A percentile compares a stretch with the other conserved stretches of the same genome.
These are phyloP conservation scores for Cryptus armator DNA, from an alignment of 2,888 invertebrate genomes.

Conservation along the genomic window DNA sequence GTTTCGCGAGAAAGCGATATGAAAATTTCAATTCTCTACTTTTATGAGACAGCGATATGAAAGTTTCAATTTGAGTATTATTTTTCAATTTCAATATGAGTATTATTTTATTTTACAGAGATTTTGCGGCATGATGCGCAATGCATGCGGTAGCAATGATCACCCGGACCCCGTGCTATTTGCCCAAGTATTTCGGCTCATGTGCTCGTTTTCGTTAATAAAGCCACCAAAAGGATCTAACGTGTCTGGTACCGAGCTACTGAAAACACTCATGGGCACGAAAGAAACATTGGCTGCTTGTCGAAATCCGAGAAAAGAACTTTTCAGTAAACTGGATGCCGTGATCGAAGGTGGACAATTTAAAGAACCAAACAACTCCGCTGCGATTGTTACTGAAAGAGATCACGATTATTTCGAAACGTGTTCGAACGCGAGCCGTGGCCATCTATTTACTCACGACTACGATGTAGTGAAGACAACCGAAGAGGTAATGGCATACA, in stretches of 20 bases:
- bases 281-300: constrained; percentile 46
- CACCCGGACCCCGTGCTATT: constrained; percentile 68
- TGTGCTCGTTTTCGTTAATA: constrained; percentile 68
- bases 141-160: constrained; percentile 68
- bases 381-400: constrained; percentile 10
- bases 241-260: constrained; percentile 65
- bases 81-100: too few species aligned
- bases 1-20: too few species aligned
- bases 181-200: constrained; percentile 66
- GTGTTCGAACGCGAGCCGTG: constrained; percentile 24
- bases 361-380: constrained; percentile 16
- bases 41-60: too few species aligned
- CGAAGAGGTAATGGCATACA: constrained; percentile 56
- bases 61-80: too few species aligned
- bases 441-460: constrained; percentile 43
- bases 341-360: constrained; percentile 49
- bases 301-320: constrained; percentile 28
- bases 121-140: constrained; percentile 69
- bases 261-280: constrained; percentile 55
- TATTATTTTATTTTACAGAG: constrained; percentile 64
- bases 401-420: constrained; percentile 45
- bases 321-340: constrained; percentile 50
- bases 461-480: constrained; percentile 61
- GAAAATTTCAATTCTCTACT: too few species aligned
- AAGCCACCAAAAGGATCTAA: constrained; percentile 71